Percentiles rank a stretch among this genome's conserved stretches.
Evolutionary conservation across 2,797 vertebrate genomes (phyloP).

Genomic region (Molothrus ater): DNA sequence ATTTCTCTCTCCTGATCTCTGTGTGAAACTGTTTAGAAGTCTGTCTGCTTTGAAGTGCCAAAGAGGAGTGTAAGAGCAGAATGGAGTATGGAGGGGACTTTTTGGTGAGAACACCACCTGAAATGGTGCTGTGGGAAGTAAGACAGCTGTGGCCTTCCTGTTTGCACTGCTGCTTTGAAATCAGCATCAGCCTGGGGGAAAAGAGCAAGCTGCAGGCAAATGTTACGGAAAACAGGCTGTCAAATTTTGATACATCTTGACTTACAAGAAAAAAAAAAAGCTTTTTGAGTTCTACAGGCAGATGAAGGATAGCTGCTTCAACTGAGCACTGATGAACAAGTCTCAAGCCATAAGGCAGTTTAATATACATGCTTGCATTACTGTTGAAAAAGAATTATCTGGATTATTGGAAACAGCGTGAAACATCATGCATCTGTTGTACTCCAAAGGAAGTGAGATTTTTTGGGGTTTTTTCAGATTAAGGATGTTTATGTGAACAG

Average conservation of each 20-base stretch:
- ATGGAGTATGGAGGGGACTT: neutral
- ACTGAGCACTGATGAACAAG: neutral
- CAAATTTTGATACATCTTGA: neutral
- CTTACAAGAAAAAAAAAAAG: neutral
- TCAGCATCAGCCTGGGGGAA: neutral
- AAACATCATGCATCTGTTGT: neutral
- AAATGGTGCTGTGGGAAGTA: neutral
- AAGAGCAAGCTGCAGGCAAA: neutral
- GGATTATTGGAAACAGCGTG: neutral
- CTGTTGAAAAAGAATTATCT: neutral
- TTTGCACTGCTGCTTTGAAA: neutral
- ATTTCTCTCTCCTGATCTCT: neutral
- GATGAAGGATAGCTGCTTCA: neutral
- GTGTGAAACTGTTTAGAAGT: neutral
- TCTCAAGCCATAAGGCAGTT: neutral
- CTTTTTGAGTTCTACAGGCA: neutral
- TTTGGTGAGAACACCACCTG: neutral
- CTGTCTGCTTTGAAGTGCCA: neutral
- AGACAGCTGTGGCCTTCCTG: neutral
- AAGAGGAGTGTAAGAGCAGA: neutral
- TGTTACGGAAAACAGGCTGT: neutral
- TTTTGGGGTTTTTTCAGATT: neutral
- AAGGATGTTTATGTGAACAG: slow-evolving; percentile 12
- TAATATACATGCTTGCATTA: neutral
- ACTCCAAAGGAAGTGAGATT: neutral